Percentiles rank a stretch among this genome's conserved stretches.
These are phyloP conservation scores for Vulpes lagopus DNA, from an alignment of 2,113 vertebrate genomes.

Conservation along the genomic window DNA sequence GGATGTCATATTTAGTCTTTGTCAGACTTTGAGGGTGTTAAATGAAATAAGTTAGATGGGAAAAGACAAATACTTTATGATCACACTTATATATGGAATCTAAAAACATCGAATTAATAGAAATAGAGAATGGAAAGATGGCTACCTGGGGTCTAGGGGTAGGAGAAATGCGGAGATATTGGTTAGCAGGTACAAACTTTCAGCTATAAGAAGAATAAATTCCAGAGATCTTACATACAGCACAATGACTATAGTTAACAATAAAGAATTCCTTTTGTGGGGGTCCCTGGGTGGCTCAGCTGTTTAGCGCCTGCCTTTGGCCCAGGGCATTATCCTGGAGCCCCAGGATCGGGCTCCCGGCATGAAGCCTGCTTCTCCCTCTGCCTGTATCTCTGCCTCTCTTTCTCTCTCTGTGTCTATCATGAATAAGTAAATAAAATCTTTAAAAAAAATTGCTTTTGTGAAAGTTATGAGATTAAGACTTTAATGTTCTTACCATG, in stretches of 20 bases:
- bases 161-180: not conserved
- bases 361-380: no score
- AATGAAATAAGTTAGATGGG: not conserved
- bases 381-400: no score
- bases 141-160: not conserved
- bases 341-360: no score
- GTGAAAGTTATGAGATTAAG: not conserved
- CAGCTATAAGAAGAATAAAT: not conserved
- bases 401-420: no score
- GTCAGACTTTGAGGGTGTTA: not conserved
- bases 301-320: no score
- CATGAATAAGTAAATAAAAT: no score
- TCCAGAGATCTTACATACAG: not conserved
- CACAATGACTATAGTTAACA: not conserved
- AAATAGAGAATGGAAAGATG: not conserved
- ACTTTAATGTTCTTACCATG: not conserved
- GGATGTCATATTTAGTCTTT: no score
- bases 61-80: not conserved
- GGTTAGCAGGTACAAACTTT: not conserved
- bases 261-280: not conserved
- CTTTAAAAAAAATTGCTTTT: not conserved
- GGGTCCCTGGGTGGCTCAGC: no score
- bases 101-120: not conserved
- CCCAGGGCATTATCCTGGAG: no score
- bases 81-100: not conserved